Evolutionary conservation across 2,888 invertebrate genomes (phyloP), one percentile per base, ranked within the genome.

Genomic region (Bellardia pandia): DNA sequence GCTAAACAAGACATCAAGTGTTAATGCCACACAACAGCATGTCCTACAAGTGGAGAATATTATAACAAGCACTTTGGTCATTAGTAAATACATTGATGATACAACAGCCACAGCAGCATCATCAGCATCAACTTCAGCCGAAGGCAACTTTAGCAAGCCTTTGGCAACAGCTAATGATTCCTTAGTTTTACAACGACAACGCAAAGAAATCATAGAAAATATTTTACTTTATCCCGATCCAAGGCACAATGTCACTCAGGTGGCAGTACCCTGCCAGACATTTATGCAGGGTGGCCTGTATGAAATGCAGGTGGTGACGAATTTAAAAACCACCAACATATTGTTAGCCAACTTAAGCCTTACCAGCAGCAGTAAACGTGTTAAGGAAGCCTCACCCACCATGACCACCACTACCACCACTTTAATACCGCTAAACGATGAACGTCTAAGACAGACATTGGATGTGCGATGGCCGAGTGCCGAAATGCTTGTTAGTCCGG

Each of bases 381-480:
- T 3, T 2, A 68, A 56, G 33, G 56, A 79, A 6, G 40, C 81
- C 3, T 62, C 78, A 45, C 68, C 85, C 71, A 82, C 85, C 45
- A 82, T 85, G 78, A 86, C 88, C 6, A 69, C 91, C 60, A 92
- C 91, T 16, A 92, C 92, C 6, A 92, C 89, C 11, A 90, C 92
- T 0, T 80, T 92, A 42, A 91, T 92, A 90, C 92, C 92, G 0
- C 74, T 88, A 0, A 90, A 89, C 74, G 93, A 93, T 86, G 93
- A 94, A 89, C 91, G 93, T 3, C 85, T 93, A 51, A 89, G 91
- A 68, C 93, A 94, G 84, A 93, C 95, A 84, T 94, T 97, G 90
- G 97, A 97, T 90, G 97, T 97, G 7, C 95, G 96, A 93, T 97
- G 97, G 97, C 97, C 97, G 7, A 95, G 95, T 84, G 96, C 97